A percentile compares a stretch with the other conserved stretches of the same genome.
phyloP scores from a whole-genome alignment of 2,888 invertebrate species.

The Pheosia gnoma region DNA sequence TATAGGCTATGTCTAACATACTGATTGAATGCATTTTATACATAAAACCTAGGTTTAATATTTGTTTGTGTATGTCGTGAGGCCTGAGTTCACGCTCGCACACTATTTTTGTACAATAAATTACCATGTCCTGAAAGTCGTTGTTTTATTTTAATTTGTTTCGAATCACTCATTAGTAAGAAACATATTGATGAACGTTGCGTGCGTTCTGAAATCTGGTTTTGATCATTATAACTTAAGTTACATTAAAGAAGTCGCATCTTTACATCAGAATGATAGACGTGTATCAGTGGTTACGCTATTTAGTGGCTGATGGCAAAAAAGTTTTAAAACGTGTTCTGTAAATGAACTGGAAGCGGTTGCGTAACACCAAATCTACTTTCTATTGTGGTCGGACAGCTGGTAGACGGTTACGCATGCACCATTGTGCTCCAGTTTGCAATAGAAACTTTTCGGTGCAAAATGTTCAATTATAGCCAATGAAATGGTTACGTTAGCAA shows the following conservation, averaged over 20 bases:
- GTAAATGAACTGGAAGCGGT: slow-evolving; percentile 61
- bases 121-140: slow-evolving; percentile 75
- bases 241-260: neutral
- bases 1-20: slow-evolving; percentile 82
- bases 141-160: slow-evolving; percentile 73
- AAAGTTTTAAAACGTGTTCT: slow-evolving; percentile 53
- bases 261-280: neutral
- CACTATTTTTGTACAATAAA: slow-evolving; percentile 85
- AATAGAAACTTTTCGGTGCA: slow-evolving; percentile 45
- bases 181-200: slow-evolving; percentile 16
- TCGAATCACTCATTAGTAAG: slow-evolving; percentile 23
- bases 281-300: neutral
- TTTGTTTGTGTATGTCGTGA: slow-evolving; percentile 81
- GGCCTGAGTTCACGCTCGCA: slow-evolving; percentile 81
- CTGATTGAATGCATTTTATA: slow-evolving; percentile 83
- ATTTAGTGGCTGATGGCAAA: slow-evolving; percentile 11
- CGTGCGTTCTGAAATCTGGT: slow-evolving; percentile 3
- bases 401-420: slow-evolving; percentile 68
- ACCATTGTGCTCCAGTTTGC: slow-evolving; percentile 69
- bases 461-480: neutral
- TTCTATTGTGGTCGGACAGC: slow-evolving; percentile 75
- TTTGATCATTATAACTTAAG: neutral
- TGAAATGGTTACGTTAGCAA: neutral
- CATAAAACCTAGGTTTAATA: slow-evolving; percentile 74
- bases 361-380: slow-evolving; percentile 70